Base-by-base conservation (phyloP, 64 coral and sea anemone genomes). In the Catalaphyllia jardinei region DNA sequence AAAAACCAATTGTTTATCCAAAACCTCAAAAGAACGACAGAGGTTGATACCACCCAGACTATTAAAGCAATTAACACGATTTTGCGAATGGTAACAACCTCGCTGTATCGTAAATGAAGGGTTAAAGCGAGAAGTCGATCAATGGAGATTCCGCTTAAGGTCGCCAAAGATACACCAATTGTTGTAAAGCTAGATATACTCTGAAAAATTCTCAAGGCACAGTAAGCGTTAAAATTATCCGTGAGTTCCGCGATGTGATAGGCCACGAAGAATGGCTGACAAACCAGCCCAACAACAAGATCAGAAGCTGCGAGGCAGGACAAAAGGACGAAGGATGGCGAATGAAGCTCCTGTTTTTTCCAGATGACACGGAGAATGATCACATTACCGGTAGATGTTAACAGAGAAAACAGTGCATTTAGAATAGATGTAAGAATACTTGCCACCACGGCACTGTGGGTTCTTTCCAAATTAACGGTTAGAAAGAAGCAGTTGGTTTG, bases 121-220 rank as follows among this genome's bases (percentile, higher is more conserved):
- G 60, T 76, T 64, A 89, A 51, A 3, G 88, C 76, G 22, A 89
- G 76, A 2, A 64, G 77, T 3, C 88, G 88, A 71, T 89, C 88
- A 17, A 89, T 18, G 46, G 77, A 65, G 10, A 80, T 17, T 24
- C 76, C 76, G 42, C 54, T 64, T 38, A 89, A 67, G 0, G 76
- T 89, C 10, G 79, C 30, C 1, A 89, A 51, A 2, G 88, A 89
- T 4, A 89, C 76, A 0, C 88, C 77, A 10, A 75, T 59, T 72
- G 74, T 79, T 18, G 79, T 57, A 76, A 60, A 89, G 1, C 88
- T 65, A 52, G 39, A 89, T 22, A 76, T 65, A 62, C 29, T 54
- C 29, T 72, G 57, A 67, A 80, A 54, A n/a, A 89, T 69, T 38
- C 88, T 67, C 46, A 80, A 79, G 9, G 24, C 22, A 39, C 88